These are phyloP conservation scores for Tethea ocularis DNA, from an alignment of 2,888 invertebrate genomes.

Conservation along the genomic window DNA sequence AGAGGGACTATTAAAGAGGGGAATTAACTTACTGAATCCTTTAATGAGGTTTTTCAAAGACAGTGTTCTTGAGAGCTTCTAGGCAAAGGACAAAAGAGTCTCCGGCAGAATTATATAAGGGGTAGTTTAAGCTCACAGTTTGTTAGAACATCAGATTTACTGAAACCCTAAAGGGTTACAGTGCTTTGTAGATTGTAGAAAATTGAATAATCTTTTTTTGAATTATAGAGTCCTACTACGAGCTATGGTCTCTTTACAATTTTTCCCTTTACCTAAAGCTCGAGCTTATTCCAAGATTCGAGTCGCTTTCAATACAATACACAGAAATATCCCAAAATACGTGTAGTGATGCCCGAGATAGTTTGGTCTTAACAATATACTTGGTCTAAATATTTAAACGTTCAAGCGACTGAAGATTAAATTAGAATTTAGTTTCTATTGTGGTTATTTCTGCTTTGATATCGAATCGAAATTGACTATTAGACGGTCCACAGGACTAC, in stretches of 20 bases:
- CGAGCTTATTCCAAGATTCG: too few relatives aligned
- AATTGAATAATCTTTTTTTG: too few relatives aligned
- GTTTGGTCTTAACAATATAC: not conserved
- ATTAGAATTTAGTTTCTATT: constrained; percentile 19
- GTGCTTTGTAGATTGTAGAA: too few relatives aligned
- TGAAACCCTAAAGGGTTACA: too few relatives aligned
- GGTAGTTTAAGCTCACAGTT: not conserved
- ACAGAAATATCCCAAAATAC: not conserved
- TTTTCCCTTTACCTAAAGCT: too few relatives aligned
- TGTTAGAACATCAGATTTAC: too few relatives aligned
- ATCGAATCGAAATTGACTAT: constrained; percentile 29
- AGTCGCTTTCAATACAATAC: too few relatives aligned
- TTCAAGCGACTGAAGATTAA: constrained; percentile 20
- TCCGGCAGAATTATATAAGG: not conserved
- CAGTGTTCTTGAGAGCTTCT: not conserved
- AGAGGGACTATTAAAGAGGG: constrained; percentile 21
- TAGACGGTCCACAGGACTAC: constrained; percentile 22
- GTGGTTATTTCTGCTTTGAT: constrained; percentile 17
- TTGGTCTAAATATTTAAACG: constrained; percentile 19
- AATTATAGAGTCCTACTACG: too few relatives aligned
- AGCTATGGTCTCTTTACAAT: too few relatives aligned
- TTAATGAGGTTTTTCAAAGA: constrained; percentile 18
- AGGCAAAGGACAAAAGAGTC: not conserved
- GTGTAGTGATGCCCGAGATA: not conserved
- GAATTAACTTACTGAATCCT: constrained; percentile 25